Evolutionary conservation across 2,888 invertebrate genomes (phyloP), one percentile per base, ranked within the genome.

Genomic region (Platycheirus rosarum): DNA sequence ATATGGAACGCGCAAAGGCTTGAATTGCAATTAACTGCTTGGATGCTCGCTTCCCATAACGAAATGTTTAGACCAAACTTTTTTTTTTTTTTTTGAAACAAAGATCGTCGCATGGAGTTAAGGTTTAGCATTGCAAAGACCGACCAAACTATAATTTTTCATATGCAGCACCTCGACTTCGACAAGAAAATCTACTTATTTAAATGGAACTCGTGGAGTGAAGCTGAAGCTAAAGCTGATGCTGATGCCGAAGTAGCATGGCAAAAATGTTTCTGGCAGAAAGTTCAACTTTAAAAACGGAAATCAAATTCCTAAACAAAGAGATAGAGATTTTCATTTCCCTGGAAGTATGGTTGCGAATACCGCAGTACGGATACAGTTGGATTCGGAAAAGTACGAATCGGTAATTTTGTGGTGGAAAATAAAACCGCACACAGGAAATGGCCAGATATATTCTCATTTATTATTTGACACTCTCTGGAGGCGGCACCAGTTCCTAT

Each of bases 391-490:
- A 40, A 11, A 6, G 23, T 57, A 74, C 68, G 20, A 74, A 74
- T 62, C 35, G 44, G 55, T 42, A 35, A 42, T 63, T 68, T 40
- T 73, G 32, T 71, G 57, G 26, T 60, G 55, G 55, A 26, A 55
- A 26, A 14, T 63, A 20, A 9, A 46, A 20, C 71, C 29, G 11
- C 46, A 29, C 23, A 62, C 18, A 23, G 77, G 62, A 80, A 80
- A 65, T 71, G 62, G 51, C 65, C 62, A 73, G 42, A 71, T n/a
- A 23, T 68, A 73, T 48, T 73, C 82, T 44, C 82, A 76, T 82
- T 77, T 77, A 73, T 77, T 82, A 68, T 73, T 82, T 82, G 77
- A 73, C 82, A 77, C 82, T 65, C 62, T 55, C 32, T 42, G 49
- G 16, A 44, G 49, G 55, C 70, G 60, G 60, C 29, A 60, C 29